Base-by-base conservation (phyloP, 2,888 invertebrate species). In the Drosophila kanekoi region DNA sequence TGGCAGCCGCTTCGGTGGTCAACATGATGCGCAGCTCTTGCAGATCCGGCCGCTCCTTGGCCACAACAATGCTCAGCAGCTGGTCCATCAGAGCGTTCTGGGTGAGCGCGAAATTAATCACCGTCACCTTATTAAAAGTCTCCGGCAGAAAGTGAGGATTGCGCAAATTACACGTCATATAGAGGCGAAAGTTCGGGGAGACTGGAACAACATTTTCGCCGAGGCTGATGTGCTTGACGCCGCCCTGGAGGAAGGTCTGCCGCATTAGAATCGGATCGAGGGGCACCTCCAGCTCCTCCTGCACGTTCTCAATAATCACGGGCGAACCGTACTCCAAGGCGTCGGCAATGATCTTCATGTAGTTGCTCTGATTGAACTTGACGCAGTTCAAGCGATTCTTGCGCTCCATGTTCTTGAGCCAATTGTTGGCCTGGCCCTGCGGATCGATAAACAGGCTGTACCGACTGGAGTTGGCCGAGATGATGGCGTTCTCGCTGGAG, bases 371-470 rank as follows among this genome's bases (percentile, higher is more conserved):
- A 56, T 91, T 92, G 56, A 92, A 92, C 67, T 93, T 92, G 3
- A 92, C 90, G 1, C 90, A 87, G 28, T 84, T 89, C 1, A 93
- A 62, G 0, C 90, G 90, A 85, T 93, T 92, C 44, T 89, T 79
- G 71, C 93, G 91, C 90, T 97, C 98, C 96, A 97, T 96, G 82
- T 96, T 96, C 79, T 96, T 95, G 37, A 98, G 95, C 98, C 98
- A 98, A 90, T 96, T 97, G 90, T 97, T 97, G 33, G 98, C 98
- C 91, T 98, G 98, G 10, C 96, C 96, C 93, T 98, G 98, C 0
- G 98, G 98, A 93, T 98, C 98, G 74, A 98, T 96, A 91, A 98
- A 96, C 37, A 98, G 94, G 1, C 98, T 97, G 95, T 97, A 98
- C 37, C 98, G 94, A 16, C 95, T 94, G 0, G 98, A 97, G 92